phyloP scores from a whole-genome alignment of 2,797 vertebrate genomes.

The Hephaestus fuliginosus region DNA sequence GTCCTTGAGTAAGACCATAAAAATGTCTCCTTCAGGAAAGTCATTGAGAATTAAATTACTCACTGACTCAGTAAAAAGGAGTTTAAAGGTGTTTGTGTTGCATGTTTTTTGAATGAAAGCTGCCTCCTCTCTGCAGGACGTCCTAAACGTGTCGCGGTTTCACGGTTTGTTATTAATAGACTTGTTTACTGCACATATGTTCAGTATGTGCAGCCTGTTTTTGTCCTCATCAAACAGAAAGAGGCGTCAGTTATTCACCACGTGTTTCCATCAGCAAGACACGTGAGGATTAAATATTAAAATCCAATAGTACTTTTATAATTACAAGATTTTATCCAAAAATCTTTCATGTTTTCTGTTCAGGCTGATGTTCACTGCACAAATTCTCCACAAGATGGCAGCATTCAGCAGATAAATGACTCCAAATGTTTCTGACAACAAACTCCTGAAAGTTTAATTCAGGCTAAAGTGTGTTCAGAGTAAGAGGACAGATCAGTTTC shows the following conservation, averaged over 20 bases:
- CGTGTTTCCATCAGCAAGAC: background rate
- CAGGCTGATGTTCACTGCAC: background rate
- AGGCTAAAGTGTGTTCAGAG: background rate
- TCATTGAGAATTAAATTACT: background rate
- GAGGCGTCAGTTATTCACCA: background rate
- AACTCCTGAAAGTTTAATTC: too few relatives aligned
- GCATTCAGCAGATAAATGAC: slow-evolving; percentile 8
- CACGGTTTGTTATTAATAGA: slow-evolving; percentile 15
- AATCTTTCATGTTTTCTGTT: background rate
- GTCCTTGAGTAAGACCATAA: background rate
- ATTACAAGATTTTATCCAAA: background rate
- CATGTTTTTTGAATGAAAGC: background rate
- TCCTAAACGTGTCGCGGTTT: background rate
- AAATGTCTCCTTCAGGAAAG: background rate
- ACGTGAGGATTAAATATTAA: background rate
- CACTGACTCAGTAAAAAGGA: background rate
- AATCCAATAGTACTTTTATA: background rate
- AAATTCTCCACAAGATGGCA: slow-evolving; percentile 44
- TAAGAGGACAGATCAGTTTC: too few relatives aligned
- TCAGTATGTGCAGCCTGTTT: slow-evolving; percentile 6
- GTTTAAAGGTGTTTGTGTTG: background rate
- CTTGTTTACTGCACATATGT: slow-evolving; percentile 23
- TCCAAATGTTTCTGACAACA: background rate
- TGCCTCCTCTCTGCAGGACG: background rate
- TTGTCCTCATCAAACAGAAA: background rate